A percentile compares a stretch with the other conserved stretches of the same genome.
Conservation (phyloP, 2,113 vertebrate species). For the Heterocephalus glaber region DNA sequence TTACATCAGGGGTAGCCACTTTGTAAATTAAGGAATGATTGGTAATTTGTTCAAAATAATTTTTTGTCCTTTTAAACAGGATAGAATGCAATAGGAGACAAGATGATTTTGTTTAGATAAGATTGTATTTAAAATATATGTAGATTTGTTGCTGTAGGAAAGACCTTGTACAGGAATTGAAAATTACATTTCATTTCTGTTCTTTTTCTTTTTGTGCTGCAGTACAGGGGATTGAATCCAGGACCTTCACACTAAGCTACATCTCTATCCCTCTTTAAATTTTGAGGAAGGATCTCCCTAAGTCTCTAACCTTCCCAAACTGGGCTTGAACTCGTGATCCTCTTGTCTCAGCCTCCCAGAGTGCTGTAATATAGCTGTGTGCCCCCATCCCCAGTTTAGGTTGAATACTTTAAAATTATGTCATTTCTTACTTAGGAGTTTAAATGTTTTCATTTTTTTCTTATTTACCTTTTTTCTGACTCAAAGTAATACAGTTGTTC, state of each 20-base stretch:
- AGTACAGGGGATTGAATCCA: background rate
- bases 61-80: background rate
- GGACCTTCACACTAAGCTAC: background rate
- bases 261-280: background rate
- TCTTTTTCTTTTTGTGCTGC: background rate
- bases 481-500: slow-evolving; percentile 27
- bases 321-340: background rate
- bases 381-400: background rate
- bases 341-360: background rate
- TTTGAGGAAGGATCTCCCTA: background rate
- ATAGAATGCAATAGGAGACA: slow-evolving; percentile 24
- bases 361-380: background rate
- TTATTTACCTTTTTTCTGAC: slow-evolving; percentile 19
- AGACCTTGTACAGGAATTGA: background rate
- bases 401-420: background rate
- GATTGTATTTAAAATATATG: slow-evolving; percentile 41
- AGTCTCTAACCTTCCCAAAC: background rate
- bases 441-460: slow-evolving; percentile 55
- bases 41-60: slow-evolving; percentile 46
- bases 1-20: background rate
- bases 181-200: slow-evolving; percentile 31
- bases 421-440: background rate
- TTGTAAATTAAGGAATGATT: slow-evolving; percentile 13
- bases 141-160: slow-evolving; percentile 20
- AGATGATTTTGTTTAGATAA: slow-evolving; percentile 45